Base-by-base conservation (phyloP, 2,113 vertebrate species). In the Boleophthalmus pectinirostris region DNA sequence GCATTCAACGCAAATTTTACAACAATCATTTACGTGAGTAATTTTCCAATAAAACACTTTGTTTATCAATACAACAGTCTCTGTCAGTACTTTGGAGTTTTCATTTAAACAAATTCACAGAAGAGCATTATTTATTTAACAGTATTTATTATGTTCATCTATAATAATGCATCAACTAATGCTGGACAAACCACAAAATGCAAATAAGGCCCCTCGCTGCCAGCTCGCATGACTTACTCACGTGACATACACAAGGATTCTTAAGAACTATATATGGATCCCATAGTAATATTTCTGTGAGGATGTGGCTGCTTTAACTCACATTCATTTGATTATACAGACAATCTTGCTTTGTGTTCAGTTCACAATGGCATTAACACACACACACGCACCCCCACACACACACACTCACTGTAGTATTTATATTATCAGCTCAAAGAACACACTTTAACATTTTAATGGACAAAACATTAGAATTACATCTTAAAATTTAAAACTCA, bases 331-430 rank as follows among this genome's bases (percentile, higher is more conserved):
- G 2, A 70, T 43, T 83, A 86, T 88, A 81, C 66, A 67, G 20
- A 77, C 65, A 49, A 15, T 47, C 35, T 8, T 7, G 3, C 13
- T 49, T 66, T 70, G 51, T 65, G 69, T 71, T 45, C 75, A 51
- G 72, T 81, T 57, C 18, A 82, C 76, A 57, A 71, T 85, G 75
- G 46, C n/a, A n/a, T n/a, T n/a, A n/a, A n/a, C n/a, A n/a, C n/a
- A n/a, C n/a, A n/a, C n/a, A n/a, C n/a, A n/a, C n/a, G n/a, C n/a
- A n/a, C n/a, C n/a, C n/a, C n/a, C n/a, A n/a, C n/a, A n/a, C n/a
- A n/a, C n/a, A n/a, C n/a, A n/a, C n/a, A n/a, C n/a, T n/a, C 75
- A 85, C 66, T 45, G 56, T 67, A n/a, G 49, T 73, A 70, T 25
- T 60, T 82, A 68, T 53, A 61, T n/a, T n/a, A n/a, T n/a, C n/a